Evolutionary conservation across 1,140 invertebrate genomes (phyloP), one percentile per base, ranked within the genome.

Genomic region (Drosophila ananassae): DNA sequence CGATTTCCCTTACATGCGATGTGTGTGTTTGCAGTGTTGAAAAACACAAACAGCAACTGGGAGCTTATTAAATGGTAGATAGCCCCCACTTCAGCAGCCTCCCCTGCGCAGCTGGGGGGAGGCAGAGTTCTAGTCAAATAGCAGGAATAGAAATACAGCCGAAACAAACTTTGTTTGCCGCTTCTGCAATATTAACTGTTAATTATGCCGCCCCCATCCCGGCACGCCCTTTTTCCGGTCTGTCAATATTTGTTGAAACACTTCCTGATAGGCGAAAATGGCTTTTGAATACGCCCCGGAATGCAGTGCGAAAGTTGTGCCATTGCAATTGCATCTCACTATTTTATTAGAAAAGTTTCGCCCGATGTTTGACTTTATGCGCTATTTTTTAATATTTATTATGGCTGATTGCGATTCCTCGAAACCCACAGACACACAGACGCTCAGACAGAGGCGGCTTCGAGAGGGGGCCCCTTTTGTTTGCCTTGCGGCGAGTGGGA

Each of bases 341-440:
- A 87, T 87, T 87, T 87, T 87, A 87, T 87, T 87, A 87, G 82
- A 87, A 87, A 87, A 87, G 71, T 87, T 87, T 87, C 46, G 53
- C 6, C 77, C 66, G 82, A 87, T 89, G 78, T 87, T 87, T 87
- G 82, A 87, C 61, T 87, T 87, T 87, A 75, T 87, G 74, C 77
- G 82, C 82, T 87, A 87, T 87, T 89, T 74, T 87, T 87, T 87
- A 87, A 89, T 87, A 87, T 87, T 87, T 87, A 87, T 87, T 87
- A 87, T 79, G 82, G 73, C 83, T 87, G 82, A 87, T 87, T 87
- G 83, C 78, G 74, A 80, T 81, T 62, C 51, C 21, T 10, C 17
- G 17, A 51, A 60, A 24, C 44, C 17, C 30, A 22, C 32, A 39
- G 37, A 41, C 25, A 28, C 25, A 6, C 3, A 17, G 24, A 25